These are phyloP conservation scores for Drosophila leontia DNA, from an alignment of 1,140 invertebrate species.

Conservation along the genomic window DNA sequence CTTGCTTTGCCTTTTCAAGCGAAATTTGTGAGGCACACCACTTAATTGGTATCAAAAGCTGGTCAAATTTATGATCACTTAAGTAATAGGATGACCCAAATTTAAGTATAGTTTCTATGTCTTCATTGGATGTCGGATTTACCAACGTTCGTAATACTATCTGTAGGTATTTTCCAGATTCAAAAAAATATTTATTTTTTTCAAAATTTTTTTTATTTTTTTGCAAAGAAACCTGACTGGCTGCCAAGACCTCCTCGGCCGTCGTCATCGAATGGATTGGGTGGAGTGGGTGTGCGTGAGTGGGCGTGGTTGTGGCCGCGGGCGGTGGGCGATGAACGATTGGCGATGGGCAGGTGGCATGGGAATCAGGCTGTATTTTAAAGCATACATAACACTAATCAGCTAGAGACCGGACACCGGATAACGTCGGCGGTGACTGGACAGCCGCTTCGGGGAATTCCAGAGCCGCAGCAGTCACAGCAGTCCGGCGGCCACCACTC, in stretches of 20 bases:
- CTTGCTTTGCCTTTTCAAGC: too few relatives aligned
- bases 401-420: slow-evolving; percentile 26
- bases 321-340: slow-evolving; percentile 13
- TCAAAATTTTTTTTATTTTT: slow-evolving; percentile 69
- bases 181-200: slow-evolving; percentile 28
- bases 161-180: background rate
- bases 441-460: slow-evolving; percentile 38
- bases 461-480: slow-evolving; percentile 29
- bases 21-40: too few relatives aligned
- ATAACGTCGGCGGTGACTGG: slow-evolving; percentile 12
- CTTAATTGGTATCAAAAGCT: too few relatives aligned
- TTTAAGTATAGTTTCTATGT: background rate
- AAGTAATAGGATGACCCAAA: background rate
- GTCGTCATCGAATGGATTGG: slow-evolving; percentile 13
- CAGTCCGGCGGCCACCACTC: slow-evolving; percentile 5
- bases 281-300: slow-evolving; percentile 31
- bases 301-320: slow-evolving; percentile 6
- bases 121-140: too few relatives aligned
- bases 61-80: too few relatives aligned
- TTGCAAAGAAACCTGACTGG: slow-evolving; percentile 66
- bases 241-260: slow-evolving; percentile 35
- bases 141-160: too few relatives aligned
- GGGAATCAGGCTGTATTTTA: slow-evolving; percentile 56
- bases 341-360: slow-evolving; percentile 23
- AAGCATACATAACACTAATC: slow-evolving; percentile 59